Base-by-base conservation (phyloP, 2,888 invertebrate genomes). In the Rhopalosiphum nymphaeae region DNA sequence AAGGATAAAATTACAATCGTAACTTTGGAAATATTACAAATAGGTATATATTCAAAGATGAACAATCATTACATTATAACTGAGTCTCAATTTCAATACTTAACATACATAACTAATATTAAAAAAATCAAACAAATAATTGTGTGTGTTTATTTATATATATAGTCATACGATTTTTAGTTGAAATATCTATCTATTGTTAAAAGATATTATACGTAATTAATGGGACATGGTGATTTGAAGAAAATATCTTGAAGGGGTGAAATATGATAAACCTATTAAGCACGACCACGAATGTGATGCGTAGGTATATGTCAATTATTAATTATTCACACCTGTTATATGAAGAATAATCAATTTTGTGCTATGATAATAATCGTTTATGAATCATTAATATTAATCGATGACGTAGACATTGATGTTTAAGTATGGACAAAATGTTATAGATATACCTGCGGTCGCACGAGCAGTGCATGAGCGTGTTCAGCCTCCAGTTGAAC, bases 381-480 rank as follows among this genome's bases (percentile, higher is more conserved):
- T 67, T n/a, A 67, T 21, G 36, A 21, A 42, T 78, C 78, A 78
- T 78, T 78, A 78, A 78, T 36, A 36, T 78, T 78, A 21, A 36
- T 36, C 78, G 3, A 21, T 36, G 36, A 78, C 36, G 36, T 78
- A 36, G 21, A 9, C 21, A 78, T 78, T 44, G 44, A 85, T 78
- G 53, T 53, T 53, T 53, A 53, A 53, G 53, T 21, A 21, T 53
- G 16, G 16, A 21, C 53, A 53, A 53, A 78, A 78, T 36, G 36
- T 36, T 78, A 78, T 78, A 36, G 13, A n/a, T 78, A 36, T 36
- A 98, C 98, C 98, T 97, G 96, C 98, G 97, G 96, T 99, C 99
- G 96, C 99, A 99, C 95, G 97, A 97, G 96, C 99, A 99, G 95
- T 99, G 98, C 97, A 98, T 98, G 95, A 99, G 96, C 42, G 98